phyloP scores from a whole-genome alignment of 2,888 invertebrate species.

The Heliconius aoede region DNA sequence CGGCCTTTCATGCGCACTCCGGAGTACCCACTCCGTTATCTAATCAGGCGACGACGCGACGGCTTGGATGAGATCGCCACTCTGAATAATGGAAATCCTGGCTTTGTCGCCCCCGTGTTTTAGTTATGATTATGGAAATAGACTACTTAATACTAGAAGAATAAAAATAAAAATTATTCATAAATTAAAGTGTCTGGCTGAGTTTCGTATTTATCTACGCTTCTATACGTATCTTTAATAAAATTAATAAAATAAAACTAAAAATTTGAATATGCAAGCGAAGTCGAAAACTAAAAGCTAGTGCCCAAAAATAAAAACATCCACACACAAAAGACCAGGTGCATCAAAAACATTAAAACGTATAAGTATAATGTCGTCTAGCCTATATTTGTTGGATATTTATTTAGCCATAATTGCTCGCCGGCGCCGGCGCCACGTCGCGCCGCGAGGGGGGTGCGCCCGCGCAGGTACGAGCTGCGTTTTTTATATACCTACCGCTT shows the following conservation, averaged over 20 bases:
- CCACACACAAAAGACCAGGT: slow-evolving; percentile 41
- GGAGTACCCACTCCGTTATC: slow-evolving; percentile 52
- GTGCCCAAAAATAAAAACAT: slow-evolving; percentile 48
- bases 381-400: slow-evolving; percentile 78
- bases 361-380: slow-evolving; percentile 67
- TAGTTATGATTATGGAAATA: slow-evolving; percentile 45
- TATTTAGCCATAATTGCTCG: slow-evolving; percentile 84
- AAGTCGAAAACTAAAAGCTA: background rate
- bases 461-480: slow-evolving; percentile 77
- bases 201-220: too few species aligned
- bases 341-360: slow-evolving; percentile 1
- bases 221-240: too few species aligned
- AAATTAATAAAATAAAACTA: too few species aligned
- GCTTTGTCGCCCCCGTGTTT: slow-evolving; percentile 49
- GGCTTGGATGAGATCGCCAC: slow-evolving; percentile 56
- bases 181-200: too few species aligned
- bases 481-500: slow-evolving; percentile 68
- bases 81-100: slow-evolving; percentile 44
- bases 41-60: slow-evolving; percentile 67
- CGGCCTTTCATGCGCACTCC: slow-evolving; percentile 58
- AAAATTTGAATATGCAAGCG: too few species aligned
- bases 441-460: slow-evolving; percentile 66
- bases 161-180: too few species aligned
- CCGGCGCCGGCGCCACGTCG: slow-evolving; percentile 82
- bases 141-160: too few species aligned